A percentile compares a stretch with the other conserved stretches of the same genome.
These are phyloP conservation scores for Andricus quercusramuli DNA, from an alignment of 2,888 invertebrate species.

Conservation along the genomic window DNA sequence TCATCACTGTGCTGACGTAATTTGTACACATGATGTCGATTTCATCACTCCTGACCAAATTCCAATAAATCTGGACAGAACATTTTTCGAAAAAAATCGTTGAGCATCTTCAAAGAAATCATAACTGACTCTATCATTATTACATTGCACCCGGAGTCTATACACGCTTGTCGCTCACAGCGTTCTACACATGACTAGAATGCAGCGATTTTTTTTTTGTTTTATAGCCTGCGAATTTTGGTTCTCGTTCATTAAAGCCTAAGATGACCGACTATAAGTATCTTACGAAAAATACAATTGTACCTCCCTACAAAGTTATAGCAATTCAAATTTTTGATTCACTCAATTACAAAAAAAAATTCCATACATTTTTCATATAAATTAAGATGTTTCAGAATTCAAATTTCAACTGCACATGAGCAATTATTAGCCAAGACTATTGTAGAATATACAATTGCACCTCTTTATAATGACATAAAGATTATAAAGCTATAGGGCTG, in stretches of 20 bases:
- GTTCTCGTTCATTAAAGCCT: not conserved
- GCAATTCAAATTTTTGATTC: too few species aligned
- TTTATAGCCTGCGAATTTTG: not conserved
- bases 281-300: not conserved
- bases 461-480: not conserved
- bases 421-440: too few species aligned
- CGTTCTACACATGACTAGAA: slow-evolving; percentile 8
- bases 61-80: not conserved
- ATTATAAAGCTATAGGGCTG: not conserved
- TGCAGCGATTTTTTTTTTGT: not conserved
- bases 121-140: not conserved
- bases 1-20: not conserved
- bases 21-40: not conserved
- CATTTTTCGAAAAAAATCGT: not conserved
- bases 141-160: slow-evolving; percentile 6
- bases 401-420: too few species aligned
- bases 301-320: not conserved
- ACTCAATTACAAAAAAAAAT: too few species aligned
- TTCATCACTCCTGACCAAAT: not conserved
- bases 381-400: too few species aligned
- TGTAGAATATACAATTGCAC: too few species aligned
- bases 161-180: not conserved
- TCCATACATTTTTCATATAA: too few species aligned
- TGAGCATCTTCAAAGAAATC: not conserved
- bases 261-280: not conserved